Evolutionary conservation across 2,113 vertebrate genomes (phyloP).

Genomic region (Anoplopoma fimbria): DNA sequence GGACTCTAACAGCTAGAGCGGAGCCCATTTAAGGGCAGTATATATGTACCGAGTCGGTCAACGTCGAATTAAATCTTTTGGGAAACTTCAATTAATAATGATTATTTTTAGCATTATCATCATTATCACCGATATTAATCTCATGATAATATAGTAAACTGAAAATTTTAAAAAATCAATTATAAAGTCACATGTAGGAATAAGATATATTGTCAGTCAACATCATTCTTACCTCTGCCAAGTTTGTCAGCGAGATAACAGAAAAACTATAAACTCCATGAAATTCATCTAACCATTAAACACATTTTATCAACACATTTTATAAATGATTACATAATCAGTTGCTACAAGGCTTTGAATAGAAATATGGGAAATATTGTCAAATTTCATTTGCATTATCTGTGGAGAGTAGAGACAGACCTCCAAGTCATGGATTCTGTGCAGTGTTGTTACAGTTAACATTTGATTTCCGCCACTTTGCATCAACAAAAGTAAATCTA

Average conservation of each 20-base stretch:
- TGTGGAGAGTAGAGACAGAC: no score
- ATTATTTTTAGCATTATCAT: neutral
- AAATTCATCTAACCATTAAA: neutral
- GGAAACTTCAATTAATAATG: neutral
- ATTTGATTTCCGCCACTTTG: neutral
- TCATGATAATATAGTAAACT: neutral
- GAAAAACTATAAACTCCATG: no score
- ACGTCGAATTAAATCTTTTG: neutral
- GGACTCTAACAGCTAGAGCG: neutral
- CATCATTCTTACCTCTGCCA: neutral
- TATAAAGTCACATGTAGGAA: slow-evolving; percentile 23
- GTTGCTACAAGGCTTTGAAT: slow-evolving; percentile 1
- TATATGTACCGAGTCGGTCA: neutral
- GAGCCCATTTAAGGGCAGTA: neutral
- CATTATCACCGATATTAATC: neutral
- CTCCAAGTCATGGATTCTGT: no score
- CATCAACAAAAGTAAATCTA: neutral
- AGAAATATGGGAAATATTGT: neutral
- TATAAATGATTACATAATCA: neutral
- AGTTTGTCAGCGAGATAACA: neutral
- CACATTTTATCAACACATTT: neutral
- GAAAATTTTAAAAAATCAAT: neutral
- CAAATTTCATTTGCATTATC: neutral
- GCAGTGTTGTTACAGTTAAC: neutral
- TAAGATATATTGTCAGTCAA: neutral